phyloP scores from a whole-genome alignment of 2,797 vertebrate genomes.

The Tauraco hartlaubi region DNA sequence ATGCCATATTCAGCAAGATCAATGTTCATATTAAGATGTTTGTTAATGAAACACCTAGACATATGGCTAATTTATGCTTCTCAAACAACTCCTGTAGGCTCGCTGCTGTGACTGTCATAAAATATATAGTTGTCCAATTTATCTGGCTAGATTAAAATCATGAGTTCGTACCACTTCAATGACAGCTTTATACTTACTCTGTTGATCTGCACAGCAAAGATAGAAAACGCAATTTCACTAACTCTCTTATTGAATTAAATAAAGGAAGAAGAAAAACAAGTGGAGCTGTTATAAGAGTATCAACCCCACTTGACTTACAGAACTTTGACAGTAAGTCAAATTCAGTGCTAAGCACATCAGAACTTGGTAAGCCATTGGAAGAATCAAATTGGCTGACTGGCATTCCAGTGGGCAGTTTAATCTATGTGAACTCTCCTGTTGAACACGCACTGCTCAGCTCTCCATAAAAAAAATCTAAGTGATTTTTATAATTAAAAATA shows the following conservation, averaged over 20 bases:
- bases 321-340: background rate
- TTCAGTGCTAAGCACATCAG: background rate
- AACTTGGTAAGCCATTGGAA: background rate
- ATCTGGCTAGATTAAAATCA: conserved; percentile 47
- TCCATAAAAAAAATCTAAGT: background rate
- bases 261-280: conserved; percentile 4
- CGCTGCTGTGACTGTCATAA: conserved; percentile 33
- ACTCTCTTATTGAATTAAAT: conserved; percentile 34
- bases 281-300: background rate
- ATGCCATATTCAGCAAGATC: conserved; percentile 35
- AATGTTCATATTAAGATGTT: background rate
- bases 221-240: conserved; percentile 44
- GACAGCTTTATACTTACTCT: conserved; percentile 33
- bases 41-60: conserved; percentile 29
- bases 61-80: conserved; percentile 39
- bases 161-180: conserved; percentile 5
- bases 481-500: background rate
- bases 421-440: background rate
- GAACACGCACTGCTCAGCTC: background rate
- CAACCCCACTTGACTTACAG: conserved; percentile 6
- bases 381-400: background rate
- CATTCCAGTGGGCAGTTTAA: background rate
- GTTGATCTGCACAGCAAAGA: conserved; percentile 26
- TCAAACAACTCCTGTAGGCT: background rate
- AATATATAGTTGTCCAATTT: conserved; percentile 44